Conservation (phyloP, 1,140 invertebrate genomes). For the Bradysia coprophila region DNA sequence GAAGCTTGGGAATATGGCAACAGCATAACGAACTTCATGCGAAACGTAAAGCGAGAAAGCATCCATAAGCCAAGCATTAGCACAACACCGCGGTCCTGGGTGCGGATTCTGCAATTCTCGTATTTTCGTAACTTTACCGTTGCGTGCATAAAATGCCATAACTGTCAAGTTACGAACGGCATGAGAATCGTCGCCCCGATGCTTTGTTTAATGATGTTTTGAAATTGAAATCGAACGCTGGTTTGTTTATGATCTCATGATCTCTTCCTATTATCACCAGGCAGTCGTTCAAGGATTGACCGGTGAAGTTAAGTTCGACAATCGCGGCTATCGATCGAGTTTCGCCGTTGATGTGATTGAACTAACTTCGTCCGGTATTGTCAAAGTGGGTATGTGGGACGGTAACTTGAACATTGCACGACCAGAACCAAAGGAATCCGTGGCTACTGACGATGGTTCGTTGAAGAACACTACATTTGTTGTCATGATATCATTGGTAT, state of each 20-base stretch:
- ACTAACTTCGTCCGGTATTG: constrained; percentile 41
- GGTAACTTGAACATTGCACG: constrained; percentile 23
- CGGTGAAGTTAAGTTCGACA: constrained; percentile 66
- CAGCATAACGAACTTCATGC: constrained; percentile 94
- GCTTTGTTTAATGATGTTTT: too few species aligned
- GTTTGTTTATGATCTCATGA: too few species aligned
- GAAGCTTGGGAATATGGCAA: constrained; percentile 89
- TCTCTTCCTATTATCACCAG: too few species aligned
- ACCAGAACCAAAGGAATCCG: constrained; percentile 10
- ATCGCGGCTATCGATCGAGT: constrained; percentile 59
- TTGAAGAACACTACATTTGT: constrained; percentile 67
- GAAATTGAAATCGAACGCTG: background rate
- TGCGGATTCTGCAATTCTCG: constrained; percentile 79
- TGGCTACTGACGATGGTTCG: constrained; percentile 27
- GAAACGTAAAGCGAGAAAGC: constrained; percentile 63
- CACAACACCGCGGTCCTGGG: too few species aligned
- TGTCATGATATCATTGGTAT: constrained; percentile 64
- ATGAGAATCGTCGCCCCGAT: too few species aligned
- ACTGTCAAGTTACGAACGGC: too few species aligned
- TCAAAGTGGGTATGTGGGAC: constrained; percentile 58
- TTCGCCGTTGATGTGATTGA: constrained; percentile 67
- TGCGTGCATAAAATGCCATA: too few species aligned
- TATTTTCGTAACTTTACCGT: constrained; percentile 81
- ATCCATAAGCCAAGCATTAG: too few species aligned
- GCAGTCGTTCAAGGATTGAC: constrained; percentile 47